These are phyloP conservation scores for Geotrypetes seraphini DNA, from an alignment of 2,797 vertebrate genomes.

Conservation along the genomic window DNA sequence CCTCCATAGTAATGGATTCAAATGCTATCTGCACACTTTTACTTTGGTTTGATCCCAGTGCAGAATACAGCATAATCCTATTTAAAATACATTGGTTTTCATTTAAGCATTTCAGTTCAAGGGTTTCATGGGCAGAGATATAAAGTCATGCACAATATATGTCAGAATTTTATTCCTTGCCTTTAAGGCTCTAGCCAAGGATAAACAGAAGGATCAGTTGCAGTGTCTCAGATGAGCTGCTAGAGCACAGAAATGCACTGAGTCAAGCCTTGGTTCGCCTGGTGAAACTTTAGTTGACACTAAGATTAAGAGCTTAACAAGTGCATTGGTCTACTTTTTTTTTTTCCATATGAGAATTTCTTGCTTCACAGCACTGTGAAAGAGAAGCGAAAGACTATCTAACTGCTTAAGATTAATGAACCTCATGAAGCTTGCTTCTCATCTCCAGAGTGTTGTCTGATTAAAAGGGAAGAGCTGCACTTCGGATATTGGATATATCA, in stretches of 20 bases:
- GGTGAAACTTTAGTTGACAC: conserved; percentile 28
- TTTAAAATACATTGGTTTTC: conserved; percentile 37
- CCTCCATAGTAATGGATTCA: too few species aligned
- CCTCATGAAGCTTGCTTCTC: background rate
- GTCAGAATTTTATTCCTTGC: conserved; percentile 30
- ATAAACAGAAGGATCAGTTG: conserved; percentile 17
- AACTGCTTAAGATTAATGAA: background rate
- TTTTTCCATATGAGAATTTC: conserved; percentile 7
- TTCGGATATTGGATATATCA: conserved; percentile 1
- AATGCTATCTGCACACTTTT: conserved; percentile 18
- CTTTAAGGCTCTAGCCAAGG: conserved; percentile 30
- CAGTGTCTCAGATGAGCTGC: conserved; percentile 32
- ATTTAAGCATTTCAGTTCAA: conserved; percentile 32
- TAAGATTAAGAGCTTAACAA: conserved; percentile 42
- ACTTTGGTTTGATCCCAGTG: conserved; percentile 32
- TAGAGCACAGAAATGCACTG: conserved; percentile 31
- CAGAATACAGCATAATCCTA: conserved; percentile 30
- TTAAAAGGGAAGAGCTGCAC: background rate
- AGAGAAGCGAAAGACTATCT: conserved; percentile 31
- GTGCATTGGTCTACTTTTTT: conserved; percentile 18
- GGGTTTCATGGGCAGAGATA: conserved; percentile 31
- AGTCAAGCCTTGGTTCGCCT: conserved; percentile 34
- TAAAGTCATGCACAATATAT: conserved; percentile 26
- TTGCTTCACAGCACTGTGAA: conserved; percentile 8
- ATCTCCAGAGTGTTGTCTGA: background rate